Percentiles rank a stretch among this genome's conserved stretches.
Evolutionary conservation across 2,888 invertebrate genomes (phyloP).

Genomic region (Blomia tropicalis): DNA sequence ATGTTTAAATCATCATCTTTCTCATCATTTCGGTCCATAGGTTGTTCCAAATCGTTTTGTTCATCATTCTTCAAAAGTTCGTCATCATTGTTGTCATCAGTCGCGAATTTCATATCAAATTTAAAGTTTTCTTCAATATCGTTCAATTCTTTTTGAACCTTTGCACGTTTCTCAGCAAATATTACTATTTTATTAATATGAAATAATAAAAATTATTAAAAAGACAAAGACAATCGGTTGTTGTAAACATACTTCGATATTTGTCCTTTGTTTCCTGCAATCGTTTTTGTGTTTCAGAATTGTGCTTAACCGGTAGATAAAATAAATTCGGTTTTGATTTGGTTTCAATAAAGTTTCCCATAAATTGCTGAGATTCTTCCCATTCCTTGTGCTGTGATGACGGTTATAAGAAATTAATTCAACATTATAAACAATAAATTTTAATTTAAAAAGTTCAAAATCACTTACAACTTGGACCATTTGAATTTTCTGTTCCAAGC

Average conservation of each 20-base stretch:
- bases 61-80: not conserved
- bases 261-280: slow-evolving; percentile 47
- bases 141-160: slow-evolving; percentile 27
- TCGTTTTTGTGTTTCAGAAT: slow-evolving; percentile 50
- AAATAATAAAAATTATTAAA: not conserved
- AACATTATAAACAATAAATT: too few relatives aligned
- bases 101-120: not conserved
- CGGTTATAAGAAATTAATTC: too few relatives aligned
- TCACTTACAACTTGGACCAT: slow-evolving; percentile 58
- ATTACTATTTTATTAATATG: slow-evolving; percentile 23
- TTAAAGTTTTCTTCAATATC: slow-evolving; percentile 29
- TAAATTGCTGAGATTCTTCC: slow-evolving; percentile 58
- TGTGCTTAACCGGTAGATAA: slow-evolving; percentile 66
- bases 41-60: not conserved
- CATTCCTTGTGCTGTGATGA: slow-evolving; percentile 45
- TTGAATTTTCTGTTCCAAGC: slow-evolving; percentile 74
- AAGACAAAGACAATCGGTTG: not conserved
- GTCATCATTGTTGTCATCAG: not conserved
- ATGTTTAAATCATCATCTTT: not conserved
- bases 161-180: slow-evolving; percentile 26
- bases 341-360: slow-evolving; percentile 69
- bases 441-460: too few relatives aligned
- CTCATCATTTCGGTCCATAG: slow-evolving; percentile 5
- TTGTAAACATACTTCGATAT: slow-evolving; percentile 42
- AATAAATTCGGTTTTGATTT: slow-evolving; percentile 69